Evolutionary conservation across 2,888 invertebrate species (phyloP).

Genomic region (Caenorhabditis uteleia): DNA sequence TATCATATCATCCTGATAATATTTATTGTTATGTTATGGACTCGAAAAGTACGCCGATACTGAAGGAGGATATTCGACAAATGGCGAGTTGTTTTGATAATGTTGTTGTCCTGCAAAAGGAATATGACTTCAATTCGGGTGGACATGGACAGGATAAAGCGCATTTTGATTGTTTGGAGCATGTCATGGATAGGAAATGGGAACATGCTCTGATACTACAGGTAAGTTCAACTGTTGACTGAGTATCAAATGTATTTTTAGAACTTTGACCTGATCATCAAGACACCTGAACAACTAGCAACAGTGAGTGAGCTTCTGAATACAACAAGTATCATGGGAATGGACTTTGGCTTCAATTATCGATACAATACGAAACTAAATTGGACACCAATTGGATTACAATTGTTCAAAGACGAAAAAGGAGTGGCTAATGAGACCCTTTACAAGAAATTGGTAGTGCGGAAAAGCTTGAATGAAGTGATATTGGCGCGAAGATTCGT

Average conservation of each 20-base stretch:
- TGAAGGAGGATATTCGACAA: not conserved
- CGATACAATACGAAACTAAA: not conserved
- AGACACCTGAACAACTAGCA: not conserved
- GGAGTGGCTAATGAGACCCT: not conserved
- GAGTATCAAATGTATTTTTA: not conserved
- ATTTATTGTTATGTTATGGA: constrained; percentile 20
- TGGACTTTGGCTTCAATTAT: not conserved
- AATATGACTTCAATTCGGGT: constrained; percentile 16
- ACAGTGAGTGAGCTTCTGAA: not conserved
- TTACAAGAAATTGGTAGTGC: not conserved
- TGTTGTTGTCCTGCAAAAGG: constrained; percentile 16
- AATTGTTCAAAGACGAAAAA: constrained; percentile 1
- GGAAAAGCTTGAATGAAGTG: not conserved
- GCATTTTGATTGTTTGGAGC: constrained; percentile 26
- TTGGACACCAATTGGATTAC: not conserved
- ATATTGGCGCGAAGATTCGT: not conserved
- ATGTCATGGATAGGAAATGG: constrained; percentile 19
- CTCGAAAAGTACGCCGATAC: not conserved
- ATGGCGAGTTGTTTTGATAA: constrained; percentile 13
- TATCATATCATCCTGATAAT: constrained; percentile 29
- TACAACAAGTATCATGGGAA: constrained; percentile 1
- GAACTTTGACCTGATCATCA: not conserved
- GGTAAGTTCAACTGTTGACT: not conserved
- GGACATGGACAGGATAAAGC: constrained; percentile 30
- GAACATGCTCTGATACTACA: constrained; percentile 21